Evolutionary conservation across 2,113 vertebrate genomes (phyloP).

Genomic region (Pelecanus crispus): DNA sequence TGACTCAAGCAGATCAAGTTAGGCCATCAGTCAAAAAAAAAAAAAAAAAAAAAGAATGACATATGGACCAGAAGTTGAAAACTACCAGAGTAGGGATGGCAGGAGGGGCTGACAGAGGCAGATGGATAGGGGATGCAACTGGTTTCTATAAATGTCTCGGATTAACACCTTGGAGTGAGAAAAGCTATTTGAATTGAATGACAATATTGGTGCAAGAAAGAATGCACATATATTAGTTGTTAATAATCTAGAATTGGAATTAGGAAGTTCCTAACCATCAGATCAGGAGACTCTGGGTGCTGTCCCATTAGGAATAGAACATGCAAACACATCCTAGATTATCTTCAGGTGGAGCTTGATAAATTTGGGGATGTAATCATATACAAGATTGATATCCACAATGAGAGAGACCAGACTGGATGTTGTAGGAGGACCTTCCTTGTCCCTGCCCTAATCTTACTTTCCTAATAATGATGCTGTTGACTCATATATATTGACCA

Average conservation of each 20-base stretch:
- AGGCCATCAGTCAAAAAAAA: background rate
- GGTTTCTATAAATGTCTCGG: background rate
- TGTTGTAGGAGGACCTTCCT: slow-evolving; percentile 20
- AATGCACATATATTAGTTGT: background rate
- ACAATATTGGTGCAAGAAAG: background rate
- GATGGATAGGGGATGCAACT: background rate
- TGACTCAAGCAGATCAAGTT: background rate
- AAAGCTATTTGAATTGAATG: background rate
- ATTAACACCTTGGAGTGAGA: background rate
- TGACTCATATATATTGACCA: slow-evolving; percentile 51
- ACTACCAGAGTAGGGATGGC: background rate
- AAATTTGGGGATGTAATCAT: background rate
- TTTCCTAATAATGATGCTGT: slow-evolving; percentile 8
- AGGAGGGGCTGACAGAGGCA: background rate
- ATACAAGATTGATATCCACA: background rate
- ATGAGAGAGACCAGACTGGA: background rate
- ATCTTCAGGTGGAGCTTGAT: background rate
- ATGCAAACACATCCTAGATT: background rate
- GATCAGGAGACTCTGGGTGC: background rate
- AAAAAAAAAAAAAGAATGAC: background rate
- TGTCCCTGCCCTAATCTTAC: slow-evolving; percentile 17
- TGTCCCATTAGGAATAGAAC: background rate
- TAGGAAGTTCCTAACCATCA: background rate
- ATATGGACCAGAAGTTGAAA: background rate
- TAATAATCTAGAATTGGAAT: background rate